phyloP scores from a whole-genome alignment of 2,113 vertebrate genomes.

The Gobiocypris rarus region DNA sequence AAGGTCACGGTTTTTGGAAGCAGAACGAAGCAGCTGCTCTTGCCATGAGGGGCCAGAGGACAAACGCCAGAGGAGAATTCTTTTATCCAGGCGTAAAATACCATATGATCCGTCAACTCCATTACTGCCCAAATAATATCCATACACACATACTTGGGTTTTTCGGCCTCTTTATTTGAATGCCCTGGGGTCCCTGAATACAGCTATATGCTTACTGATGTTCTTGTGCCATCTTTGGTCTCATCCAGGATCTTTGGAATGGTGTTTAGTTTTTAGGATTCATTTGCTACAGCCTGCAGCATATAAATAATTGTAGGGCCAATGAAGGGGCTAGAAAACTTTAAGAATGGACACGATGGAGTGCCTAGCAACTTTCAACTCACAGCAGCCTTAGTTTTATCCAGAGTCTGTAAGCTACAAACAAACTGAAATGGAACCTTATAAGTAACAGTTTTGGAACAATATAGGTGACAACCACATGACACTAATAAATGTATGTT shows the following conservation, averaged over 20 bases:
- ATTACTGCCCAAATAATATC: conserved; percentile 24
- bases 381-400: background rate
- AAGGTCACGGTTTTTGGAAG: conserved; percentile 56
- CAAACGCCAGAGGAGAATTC: conserved; percentile 48
- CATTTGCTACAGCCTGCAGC: background rate
- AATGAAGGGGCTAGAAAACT: background rate
- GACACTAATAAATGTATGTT: background rate
- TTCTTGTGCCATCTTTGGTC: background rate
- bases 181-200: background rate
- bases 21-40: conserved; percentile 49
- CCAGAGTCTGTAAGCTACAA: background rate
- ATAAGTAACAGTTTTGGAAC: background rate
- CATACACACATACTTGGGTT: background rate
- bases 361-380: background rate
- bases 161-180: conserved; percentile 1
- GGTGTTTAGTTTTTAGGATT: conserved; percentile 14
- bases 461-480: background rate
- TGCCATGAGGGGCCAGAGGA: conserved; percentile 45
- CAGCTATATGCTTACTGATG: background rate
- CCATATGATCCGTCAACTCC: conserved; percentile 34
- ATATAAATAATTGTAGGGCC: background rate
- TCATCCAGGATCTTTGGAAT: background rate
- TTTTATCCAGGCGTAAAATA: conserved; percentile 43
- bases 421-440: background rate
- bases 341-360: background rate